phyloP scores from a whole-genome alignment of 2,888 invertebrate species.

The Morpho achilles region DNA sequence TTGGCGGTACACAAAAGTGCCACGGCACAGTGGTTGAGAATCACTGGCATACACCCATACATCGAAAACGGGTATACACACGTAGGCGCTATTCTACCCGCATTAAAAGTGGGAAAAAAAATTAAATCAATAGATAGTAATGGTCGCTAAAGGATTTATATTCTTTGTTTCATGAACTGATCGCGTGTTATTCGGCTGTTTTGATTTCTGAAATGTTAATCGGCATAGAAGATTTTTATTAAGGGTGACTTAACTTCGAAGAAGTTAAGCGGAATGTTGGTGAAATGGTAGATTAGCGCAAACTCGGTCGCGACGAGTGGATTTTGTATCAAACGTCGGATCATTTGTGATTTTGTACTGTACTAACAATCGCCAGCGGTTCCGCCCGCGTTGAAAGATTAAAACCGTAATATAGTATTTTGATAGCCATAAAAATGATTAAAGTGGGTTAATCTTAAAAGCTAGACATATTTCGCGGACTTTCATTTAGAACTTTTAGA shows the following conservation, averaged over 20 bases:
- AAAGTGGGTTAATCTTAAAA: too few relatives aligned
- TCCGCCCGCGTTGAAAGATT: too few relatives aligned
- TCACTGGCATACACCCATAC: constrained; percentile 17
- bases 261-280: constrained; percentile 34
- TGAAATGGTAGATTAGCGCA: constrained; percentile 25
- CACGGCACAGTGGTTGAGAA: too few relatives aligned
- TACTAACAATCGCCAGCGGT: neutral
- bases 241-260: constrained; percentile 48
- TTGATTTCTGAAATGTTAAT: constrained; percentile 71
- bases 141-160: constrained; percentile 53
- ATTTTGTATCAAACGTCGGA: constrained; percentile 15
- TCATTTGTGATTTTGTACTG: constrained; percentile 14
- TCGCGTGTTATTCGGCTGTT: constrained; percentile 60
- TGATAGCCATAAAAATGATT: too few relatives aligned
- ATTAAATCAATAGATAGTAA: constrained; percentile 41
- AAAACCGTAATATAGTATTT: too few relatives aligned
- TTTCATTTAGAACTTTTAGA: too few relatives aligned
- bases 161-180: constrained; percentile 56
- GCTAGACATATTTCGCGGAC: too few relatives aligned
- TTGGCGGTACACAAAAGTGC: too few relatives aligned
- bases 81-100: constrained; percentile 49
- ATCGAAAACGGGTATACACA: constrained; percentile 21
- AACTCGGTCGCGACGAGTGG: constrained; percentile 22
- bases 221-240: constrained; percentile 59
- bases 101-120: constrained; percentile 61